Evolutionary conservation across 1,140 invertebrate species (phyloP).

Genomic region (Planococcus citri): DNA sequence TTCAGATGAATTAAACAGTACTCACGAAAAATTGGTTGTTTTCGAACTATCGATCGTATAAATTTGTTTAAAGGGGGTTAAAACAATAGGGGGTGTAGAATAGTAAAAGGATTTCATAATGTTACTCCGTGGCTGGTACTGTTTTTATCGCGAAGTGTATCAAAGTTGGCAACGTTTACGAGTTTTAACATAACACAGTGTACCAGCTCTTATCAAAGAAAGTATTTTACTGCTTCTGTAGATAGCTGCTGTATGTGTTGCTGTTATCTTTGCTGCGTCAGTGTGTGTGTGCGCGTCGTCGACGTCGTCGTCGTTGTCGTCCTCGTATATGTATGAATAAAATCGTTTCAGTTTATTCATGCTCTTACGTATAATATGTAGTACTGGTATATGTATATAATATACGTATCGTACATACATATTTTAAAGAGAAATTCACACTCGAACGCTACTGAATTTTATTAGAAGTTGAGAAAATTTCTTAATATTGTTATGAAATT

Average conservation of each 20-base stretch:
- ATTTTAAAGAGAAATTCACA: slow-evolving; percentile 10
- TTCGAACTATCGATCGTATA: slow-evolving; percentile 6
- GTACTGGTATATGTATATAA: too few relatives aligned
- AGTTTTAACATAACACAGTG: slow-evolving; percentile 13
- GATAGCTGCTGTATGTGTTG: slow-evolving; percentile 14
- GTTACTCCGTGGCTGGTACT: slow-evolving; percentile 18
- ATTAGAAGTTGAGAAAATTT: slow-evolving; percentile 10
- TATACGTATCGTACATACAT: too few relatives aligned
- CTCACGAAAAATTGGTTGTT: not conserved
- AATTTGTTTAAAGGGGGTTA: slow-evolving; percentile 7
- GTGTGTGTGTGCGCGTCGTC: not conserved
- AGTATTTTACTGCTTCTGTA: slow-evolving; percentile 18
- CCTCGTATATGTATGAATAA: slow-evolving; percentile 7
- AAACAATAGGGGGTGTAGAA: slow-evolving; percentile 9
- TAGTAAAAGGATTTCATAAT: slow-evolving; percentile 15
- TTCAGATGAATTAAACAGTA: not conserved
- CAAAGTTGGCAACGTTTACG: slow-evolving; percentile 18
- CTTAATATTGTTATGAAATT: slow-evolving; percentile 1
- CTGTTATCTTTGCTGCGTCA: not conserved
- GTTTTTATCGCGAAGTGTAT: slow-evolving; percentile 14
- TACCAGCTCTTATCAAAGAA: slow-evolving; percentile 17
- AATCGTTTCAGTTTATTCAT: slow-evolving; percentile 14
- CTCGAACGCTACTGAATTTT: slow-evolving; percentile 8
- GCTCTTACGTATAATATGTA: too few relatives aligned
- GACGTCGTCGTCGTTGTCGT: not conserved